Evolutionary conservation across 2,888 invertebrate genomes (phyloP), one percentile per base, ranked within the genome.

Genomic region (Tetheella fluctuosa): DNA sequence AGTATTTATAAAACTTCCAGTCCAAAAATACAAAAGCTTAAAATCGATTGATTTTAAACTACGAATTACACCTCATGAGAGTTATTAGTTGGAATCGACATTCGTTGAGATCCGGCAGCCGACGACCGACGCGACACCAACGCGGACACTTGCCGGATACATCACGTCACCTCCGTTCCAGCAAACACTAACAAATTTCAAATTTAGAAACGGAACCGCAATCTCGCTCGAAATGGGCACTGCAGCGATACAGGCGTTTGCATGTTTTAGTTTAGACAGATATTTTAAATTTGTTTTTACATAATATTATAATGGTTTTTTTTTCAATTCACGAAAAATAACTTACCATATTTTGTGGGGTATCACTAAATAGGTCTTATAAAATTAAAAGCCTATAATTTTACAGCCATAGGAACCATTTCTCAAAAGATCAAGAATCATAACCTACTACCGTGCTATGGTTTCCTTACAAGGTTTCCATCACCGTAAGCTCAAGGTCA

Each of bases 151-250:
- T 30, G 30, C 57, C 62, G 64, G 70, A 63, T 65, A 59, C 74
- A 74, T 73, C 73, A 48, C 48, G 64, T 64, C 64, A 64, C 70
- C 65, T 75, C 79, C 76, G 77, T 68, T 69, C 23, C 52, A 54
- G 54, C 63, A 60, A 76, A 75, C 64, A 64, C 70, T 70, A 80
- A 81, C 81, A 80, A 79, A 79, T 81, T 81, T 79, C 78, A 80
- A 81, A 81, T 79, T 78, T 78, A 66, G 72, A n/a, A 54, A 28
- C 28, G 48, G 23, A 57, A 25, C 12, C 17, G 42, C 23, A 25
- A 57, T 57, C n/a, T 42, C 42, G 17, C 17, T 57, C 3, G 28
- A 25, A 25, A 25, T 48, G 15, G 25, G 10, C 39, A 6, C 39
- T n/a, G 39, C 39, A 37, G 2, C 37, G 39, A 15, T n/a, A 39